Conservation (phyloP, 1,140 invertebrate genomes). For the Drosophila takahashii region DNA sequence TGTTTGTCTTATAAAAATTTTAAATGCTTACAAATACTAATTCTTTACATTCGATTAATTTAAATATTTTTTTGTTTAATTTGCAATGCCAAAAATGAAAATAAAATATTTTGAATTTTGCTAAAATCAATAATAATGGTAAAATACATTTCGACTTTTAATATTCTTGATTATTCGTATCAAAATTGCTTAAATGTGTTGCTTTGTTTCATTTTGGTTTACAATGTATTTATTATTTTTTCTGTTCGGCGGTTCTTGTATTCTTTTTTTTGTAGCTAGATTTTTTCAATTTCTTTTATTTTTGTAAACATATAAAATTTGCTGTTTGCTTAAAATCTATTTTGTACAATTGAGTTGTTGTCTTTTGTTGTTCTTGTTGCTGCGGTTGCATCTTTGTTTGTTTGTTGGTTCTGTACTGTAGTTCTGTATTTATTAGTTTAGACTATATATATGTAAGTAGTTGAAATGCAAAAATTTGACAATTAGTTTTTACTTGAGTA, state of each 20-base stretch:
- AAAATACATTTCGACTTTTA: constrained; percentile 55
- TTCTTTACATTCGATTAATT: constrained; percentile 63
- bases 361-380: constrained; percentile 61
- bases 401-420: constrained; percentile 59
- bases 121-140: constrained; percentile 73
- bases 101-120: constrained; percentile 65
- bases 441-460: constrained; percentile 49
- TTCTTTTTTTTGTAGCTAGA: constrained; percentile 32
- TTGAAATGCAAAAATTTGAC: constrained; percentile 78
- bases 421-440: constrained; percentile 28
- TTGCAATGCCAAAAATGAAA: constrained; percentile 52
- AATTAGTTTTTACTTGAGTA: constrained; percentile 60
- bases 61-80: constrained; percentile 35
- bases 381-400: constrained; percentile 44
- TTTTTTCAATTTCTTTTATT: constrained; percentile 24
- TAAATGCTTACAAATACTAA: constrained; percentile 64
- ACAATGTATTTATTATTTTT: constrained; percentile 24
- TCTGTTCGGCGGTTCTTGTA: constrained; percentile 63
- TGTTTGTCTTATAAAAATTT: constrained; percentile 68
- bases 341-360: constrained; percentile 81
- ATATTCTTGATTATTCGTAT: constrained; percentile 49
- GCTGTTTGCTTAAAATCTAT: constrained; percentile 70
- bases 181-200: constrained; percentile 64
- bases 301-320: constrained; percentile 69
- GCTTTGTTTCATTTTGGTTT: constrained; percentile 31